Evolutionary conservation across 2,888 invertebrate genomes (phyloP), one percentile per base, ranked within the genome.

Genomic region (Orchestes rusci): DNA sequence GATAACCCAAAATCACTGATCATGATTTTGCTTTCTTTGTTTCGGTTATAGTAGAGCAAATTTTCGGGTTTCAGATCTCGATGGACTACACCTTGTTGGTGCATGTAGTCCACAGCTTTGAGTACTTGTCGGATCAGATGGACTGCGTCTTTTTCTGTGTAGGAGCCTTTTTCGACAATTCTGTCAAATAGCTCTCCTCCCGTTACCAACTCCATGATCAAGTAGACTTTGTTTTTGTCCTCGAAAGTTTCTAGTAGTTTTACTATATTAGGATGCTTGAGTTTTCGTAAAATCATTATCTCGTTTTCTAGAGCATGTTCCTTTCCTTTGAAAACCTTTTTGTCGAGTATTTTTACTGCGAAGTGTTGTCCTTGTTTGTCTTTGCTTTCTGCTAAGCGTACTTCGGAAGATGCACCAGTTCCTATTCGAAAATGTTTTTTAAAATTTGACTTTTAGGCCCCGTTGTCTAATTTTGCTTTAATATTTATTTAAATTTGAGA

Each of bases 21-120:
- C 97, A 99, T 99, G 62, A 99, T 99, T 76, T 99, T 99, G 68
- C 96, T 96, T 63, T 96, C 95, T 68, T 94, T 94, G 62, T 93
- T 92, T 40, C 89, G 82, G 73, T 90, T 93, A 70, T 93, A 97
- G 73, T 97, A 99, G 41, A 99, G 77, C 56, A 99, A 77, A 70
- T 99, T 99, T 72, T 99, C 97, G 19, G 87, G 87, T 76, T 96
- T 96, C 50, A 96, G 75, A 73, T 96, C 96, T 65, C 97, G 81
- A 70, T 99, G 97, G 36, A 99, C 97, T 47, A 99, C 95, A 39
- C 97, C 97, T 70, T 95, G 93, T 53, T 88, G 87, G 69, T 99
- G 97, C 97, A 99, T 97, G 69, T 94, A 99, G 66, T 94, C 91
- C 23, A 99, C 97, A 42, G 97, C 97, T 70, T 94, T 93, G 58